Percentiles rank a stretch among this genome's conserved stretches.
Conservation (phyloP, 2,113 vertebrate species). For the Vanacampus margaritifer region DNA sequence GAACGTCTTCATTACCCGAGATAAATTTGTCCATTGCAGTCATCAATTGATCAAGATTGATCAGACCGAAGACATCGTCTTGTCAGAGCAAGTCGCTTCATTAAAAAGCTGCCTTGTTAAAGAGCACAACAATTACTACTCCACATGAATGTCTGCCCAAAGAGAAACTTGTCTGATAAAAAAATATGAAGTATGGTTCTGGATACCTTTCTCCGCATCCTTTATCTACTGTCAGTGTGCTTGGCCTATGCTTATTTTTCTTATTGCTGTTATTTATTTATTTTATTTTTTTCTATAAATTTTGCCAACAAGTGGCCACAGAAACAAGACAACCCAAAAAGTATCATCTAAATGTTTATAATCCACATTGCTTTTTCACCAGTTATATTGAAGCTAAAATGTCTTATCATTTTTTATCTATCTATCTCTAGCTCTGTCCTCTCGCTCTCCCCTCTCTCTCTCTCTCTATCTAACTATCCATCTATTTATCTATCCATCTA, state of each 20-base stretch:
- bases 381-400: neutral
- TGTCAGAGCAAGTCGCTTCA: slow-evolving; percentile 18
- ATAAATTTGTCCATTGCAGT: slow-evolving; percentile 52
- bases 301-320: neutral
- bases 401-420: neutral
- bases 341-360: neutral
- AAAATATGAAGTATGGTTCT: neutral
- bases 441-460: no score
- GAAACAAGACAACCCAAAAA: neutral
- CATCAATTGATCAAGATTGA: slow-evolving; percentile 70
- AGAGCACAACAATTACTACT: slow-evolving; percentile 11
- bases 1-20: slow-evolving; percentile 67
- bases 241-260: neutral
- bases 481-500: no score
- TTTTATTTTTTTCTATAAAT: neutral
- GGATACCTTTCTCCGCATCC: no score
- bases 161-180: neutral
- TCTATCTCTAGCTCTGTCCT: no score
- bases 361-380: neutral
- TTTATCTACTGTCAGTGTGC: neutral
- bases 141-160: neutral
- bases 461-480: no score
- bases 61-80: slow-evolving; percentile 26
- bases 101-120: slow-evolving; percentile 29
- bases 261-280: no score